A percentile compares a stretch with the other conserved stretches of the same genome.
These are phyloP conservation scores for Caenorhabditis sp. DNA, from an alignment of 2,888 invertebrate species.

Conservation along the genomic window DNA sequence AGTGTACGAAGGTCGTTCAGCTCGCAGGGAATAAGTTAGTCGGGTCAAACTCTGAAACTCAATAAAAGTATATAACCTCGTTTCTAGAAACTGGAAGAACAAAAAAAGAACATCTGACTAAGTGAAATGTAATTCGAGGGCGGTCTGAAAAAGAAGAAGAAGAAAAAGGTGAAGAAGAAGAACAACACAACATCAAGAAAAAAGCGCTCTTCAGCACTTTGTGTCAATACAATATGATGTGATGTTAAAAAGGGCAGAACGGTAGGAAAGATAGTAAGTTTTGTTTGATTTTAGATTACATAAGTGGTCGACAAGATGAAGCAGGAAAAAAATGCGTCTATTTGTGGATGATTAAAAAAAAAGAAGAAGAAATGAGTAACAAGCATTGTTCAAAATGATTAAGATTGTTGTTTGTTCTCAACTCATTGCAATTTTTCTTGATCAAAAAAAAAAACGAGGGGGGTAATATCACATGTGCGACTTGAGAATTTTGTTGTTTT, in stretches of 20 bases:
- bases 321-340: background rate
- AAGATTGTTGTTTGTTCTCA: background rate
- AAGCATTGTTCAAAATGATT: conserved; percentile 1
- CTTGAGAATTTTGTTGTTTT: no score
- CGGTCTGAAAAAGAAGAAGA: background rate
- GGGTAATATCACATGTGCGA: background rate
- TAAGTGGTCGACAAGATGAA: conserved; percentile 41
- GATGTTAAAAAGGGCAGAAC: background rate
- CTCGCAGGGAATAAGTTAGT: no score
- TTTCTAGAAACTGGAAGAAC: no score
- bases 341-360: background rate
- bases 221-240: background rate
- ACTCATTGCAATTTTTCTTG: background rate
- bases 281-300: conserved; percentile 44
- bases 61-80: no score
- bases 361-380: background rate
- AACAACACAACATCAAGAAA: conserved; percentile 21
- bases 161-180: no score
- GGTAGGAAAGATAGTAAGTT: conserved; percentile 15
- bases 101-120: no score
- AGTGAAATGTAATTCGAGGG: background rate
- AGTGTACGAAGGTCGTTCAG: no score
- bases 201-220: background rate
- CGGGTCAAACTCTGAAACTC: no score
- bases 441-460: background rate